Evolutionary conservation across 2,113 vertebrate genomes (phyloP).

Genomic region (Xyrauchen texanus): DNA sequence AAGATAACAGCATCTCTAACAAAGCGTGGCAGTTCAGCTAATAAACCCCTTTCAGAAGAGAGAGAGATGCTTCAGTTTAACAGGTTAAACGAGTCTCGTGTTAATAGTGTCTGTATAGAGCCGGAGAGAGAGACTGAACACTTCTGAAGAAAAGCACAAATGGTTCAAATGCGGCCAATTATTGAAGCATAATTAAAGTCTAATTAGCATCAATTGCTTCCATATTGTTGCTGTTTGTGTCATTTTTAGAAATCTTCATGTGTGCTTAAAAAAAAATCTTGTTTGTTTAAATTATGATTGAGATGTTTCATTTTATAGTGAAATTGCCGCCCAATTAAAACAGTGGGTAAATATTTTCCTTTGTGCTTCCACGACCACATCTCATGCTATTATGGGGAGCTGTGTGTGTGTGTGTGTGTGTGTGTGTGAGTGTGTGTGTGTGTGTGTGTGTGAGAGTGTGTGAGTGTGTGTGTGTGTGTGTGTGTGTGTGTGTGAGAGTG

Average conservation of each 20-base stretch:
- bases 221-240: slow-evolving; percentile 76
- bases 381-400: slow-evolving; percentile 62
- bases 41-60: no score
- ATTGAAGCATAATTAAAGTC: slow-evolving; percentile 70
- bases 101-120: no score
- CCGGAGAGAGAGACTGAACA: no score
- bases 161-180: no score
- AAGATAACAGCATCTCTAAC: no score
- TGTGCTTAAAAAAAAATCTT: slow-evolving; percentile 45
- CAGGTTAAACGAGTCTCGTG: no score
- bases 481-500: no score
- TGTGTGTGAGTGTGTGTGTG: slow-evolving; percentile 20
- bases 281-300: slow-evolving; percentile 63
- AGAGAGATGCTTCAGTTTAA: no score
- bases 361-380: slow-evolving; percentile 36
- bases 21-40: no score
- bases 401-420: not conserved
- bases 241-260: slow-evolving; percentile 48
- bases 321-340: slow-evolving; percentile 76
- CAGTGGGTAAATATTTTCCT: slow-evolving; percentile 72
- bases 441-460: no score
- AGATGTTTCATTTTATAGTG: slow-evolving; percentile 51
- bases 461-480: no score
- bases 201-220: slow-evolving; percentile 83
- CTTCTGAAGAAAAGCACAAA: no score